phyloP scores from a whole-genome alignment of 2,113 vertebrate species.

The Otocyon megalotis region DNA sequence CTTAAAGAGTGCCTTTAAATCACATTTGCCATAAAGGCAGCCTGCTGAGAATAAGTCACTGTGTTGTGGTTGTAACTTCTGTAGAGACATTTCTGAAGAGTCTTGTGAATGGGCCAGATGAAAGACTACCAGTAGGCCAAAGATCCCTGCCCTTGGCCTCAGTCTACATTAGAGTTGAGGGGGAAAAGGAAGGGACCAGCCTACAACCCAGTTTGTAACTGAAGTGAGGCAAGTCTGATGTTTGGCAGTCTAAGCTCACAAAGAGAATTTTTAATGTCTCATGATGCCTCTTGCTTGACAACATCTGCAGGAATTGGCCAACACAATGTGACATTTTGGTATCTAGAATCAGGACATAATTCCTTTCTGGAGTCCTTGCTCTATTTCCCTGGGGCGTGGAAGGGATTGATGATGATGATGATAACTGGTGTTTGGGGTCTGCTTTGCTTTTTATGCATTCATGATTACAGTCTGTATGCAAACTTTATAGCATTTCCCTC shows the following conservation, averaged over 20 bases:
- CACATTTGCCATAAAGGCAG: not conserved
- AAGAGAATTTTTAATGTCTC: conserved; percentile 74
- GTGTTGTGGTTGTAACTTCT: conserved; percentile 31
- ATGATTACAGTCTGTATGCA: conserved; percentile 62
- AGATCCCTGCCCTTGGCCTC: not conserved
- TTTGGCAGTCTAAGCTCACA: conserved; percentile 44
- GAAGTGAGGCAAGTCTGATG: conserved; percentile 53
- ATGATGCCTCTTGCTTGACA: conserved; percentile 51
- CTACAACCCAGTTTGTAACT: not conserved
- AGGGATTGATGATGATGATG: conserved; percentile 75
- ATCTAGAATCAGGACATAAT: conserved; percentile 64
- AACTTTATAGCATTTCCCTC: conserved; percentile 67
- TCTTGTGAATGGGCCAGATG: not conserved
- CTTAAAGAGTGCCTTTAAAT: conserved; percentile 58
- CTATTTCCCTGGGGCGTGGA: conserved; percentile 67
- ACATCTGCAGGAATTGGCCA: conserved; percentile 5
- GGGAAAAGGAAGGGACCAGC: conserved; percentile 4
- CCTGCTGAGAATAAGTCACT: not conserved
- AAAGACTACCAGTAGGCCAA: conserved; percentile 43
- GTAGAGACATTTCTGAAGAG: conserved; percentile 50
- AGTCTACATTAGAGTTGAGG: conserved; percentile 50
- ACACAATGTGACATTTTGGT: conserved; percentile 30
- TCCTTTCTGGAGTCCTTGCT: conserved; percentile 70
- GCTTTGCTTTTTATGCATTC: conserved; percentile 71
- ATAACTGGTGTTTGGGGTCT: conserved; percentile 4